These are phyloP conservation scores for Manacus vitellinus DNA, from an alignment of 2,113 vertebrate species.

Conservation along the genomic window DNA sequence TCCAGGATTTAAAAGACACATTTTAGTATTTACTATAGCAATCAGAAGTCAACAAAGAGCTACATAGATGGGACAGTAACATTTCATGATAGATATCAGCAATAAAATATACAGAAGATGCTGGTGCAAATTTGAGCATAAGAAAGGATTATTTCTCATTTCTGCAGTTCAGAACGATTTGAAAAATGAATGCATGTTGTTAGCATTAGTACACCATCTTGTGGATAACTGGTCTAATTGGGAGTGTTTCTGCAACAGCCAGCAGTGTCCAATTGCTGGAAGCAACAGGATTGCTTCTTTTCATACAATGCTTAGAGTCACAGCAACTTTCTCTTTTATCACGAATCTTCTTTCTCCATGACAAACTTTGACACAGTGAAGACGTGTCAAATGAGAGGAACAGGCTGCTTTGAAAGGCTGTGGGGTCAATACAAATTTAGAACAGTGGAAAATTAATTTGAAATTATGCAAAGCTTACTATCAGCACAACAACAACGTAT, in stretches of 20 bases:
- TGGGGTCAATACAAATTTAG: neutral
- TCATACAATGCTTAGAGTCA: neutral
- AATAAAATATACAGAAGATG: slow-evolving; percentile 3
- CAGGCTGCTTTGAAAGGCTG: neutral
- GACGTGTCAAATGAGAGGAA: neutral
- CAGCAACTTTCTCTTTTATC: neutral
- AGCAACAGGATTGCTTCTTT: neutral
- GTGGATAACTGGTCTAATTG: slow-evolving; percentile 47
- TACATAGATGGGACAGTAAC: neutral
- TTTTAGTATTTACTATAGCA: neutral
- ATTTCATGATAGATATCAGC: neutral
- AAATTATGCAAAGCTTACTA: neutral
- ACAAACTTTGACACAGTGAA: neutral
- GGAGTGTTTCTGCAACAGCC: neutral
- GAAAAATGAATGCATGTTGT: neutral
- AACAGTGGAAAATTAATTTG: neutral
- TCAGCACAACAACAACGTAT: neutral
- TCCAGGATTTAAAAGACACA: neutral
- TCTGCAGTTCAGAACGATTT: neutral
- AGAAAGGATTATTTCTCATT: neutral
- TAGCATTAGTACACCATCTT: slow-evolving; percentile 73
- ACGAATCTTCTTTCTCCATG: neutral
- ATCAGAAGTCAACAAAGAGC: slow-evolving; percentile 37
- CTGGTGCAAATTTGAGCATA: neutral
- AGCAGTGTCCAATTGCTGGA: neutral